Conservation (phyloP, 2,797 vertebrate genomes). For the Protonibea diacanthus region DNA sequence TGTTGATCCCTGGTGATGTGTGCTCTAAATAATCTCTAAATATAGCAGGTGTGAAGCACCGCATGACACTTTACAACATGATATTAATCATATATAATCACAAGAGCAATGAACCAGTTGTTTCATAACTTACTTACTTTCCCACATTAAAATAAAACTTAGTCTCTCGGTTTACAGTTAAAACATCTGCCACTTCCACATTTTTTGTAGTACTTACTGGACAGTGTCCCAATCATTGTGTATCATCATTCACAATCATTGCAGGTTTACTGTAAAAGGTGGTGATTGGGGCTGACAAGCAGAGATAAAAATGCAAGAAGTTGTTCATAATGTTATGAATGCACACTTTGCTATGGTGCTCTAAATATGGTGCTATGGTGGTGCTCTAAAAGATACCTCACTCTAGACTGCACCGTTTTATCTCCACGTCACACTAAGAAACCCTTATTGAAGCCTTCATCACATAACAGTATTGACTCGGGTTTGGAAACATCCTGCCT, state of each 20-base stretch:
- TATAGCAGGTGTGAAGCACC: slow-evolving; percentile 28
- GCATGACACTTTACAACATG: not conserved
- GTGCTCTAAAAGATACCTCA: not conserved
- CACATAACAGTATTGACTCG: not conserved
- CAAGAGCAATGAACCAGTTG: not conserved
- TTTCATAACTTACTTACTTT: not conserved
- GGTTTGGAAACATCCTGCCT: not conserved
- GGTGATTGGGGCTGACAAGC: not conserved
- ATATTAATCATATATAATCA: not conserved
- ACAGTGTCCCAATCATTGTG: slow-evolving; percentile 5
- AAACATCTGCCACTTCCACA: slow-evolving; percentile 1
- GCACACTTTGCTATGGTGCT: not conserved
- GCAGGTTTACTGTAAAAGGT: not conserved
- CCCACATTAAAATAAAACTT: not conserved
- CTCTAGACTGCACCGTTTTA: not conserved
- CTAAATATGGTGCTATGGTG: too few species aligned
- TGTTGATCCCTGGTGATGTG: slow-evolving; percentile 14
- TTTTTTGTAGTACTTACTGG: not conserved
- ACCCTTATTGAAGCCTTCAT: not conserved
- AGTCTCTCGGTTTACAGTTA: slow-evolving; percentile 17
- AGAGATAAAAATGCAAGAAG: not conserved
- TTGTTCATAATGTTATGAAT: not conserved
- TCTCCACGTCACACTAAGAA: not conserved
- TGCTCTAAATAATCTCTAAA: slow-evolving; percentile 40
- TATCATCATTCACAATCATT: not conserved